phyloP scores from a whole-genome alignment of 2,113 vertebrate species.

The Zosterops lateralis region DNA sequence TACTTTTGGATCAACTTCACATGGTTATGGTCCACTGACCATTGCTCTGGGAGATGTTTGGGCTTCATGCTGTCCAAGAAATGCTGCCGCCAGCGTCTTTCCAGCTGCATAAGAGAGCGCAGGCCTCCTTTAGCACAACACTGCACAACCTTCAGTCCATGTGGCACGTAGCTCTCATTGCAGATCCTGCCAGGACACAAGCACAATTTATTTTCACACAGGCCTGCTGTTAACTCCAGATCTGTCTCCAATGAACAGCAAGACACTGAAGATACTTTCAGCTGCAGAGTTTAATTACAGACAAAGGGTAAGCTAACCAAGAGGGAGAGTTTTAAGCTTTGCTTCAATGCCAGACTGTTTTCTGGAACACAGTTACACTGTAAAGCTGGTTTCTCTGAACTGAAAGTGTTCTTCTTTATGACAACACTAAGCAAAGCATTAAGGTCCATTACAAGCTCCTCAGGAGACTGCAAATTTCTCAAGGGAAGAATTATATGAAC shows the following conservation, averaged over 20 bases:
- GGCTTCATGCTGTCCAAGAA: constrained; percentile 92
- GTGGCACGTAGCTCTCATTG: constrained; percentile 88
- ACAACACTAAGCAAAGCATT: background rate
- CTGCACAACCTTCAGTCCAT: constrained; percentile 93
- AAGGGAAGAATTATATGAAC: background rate
- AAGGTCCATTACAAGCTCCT: background rate
- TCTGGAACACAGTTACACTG: background rate
- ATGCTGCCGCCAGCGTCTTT: constrained; percentile 93
- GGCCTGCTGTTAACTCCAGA: background rate
- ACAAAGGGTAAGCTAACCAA: background rate
- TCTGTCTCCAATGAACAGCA: background rate
- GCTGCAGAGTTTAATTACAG: background rate
- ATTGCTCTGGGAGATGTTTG: constrained; percentile 87
- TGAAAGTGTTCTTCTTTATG: background rate
- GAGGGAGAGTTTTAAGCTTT: background rate
- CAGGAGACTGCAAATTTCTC: background rate
- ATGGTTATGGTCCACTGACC: constrained; percentile 94
- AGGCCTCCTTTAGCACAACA: constrained; percentile 79
- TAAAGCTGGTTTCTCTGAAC: background rate
- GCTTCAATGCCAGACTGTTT: background rate
- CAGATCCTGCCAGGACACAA: constrained; percentile 82
- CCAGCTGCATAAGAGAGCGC: constrained; percentile 88
- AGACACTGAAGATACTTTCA: background rate
- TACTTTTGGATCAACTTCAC: constrained; percentile 90
- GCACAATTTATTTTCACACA: constrained; percentile 12